Conservation (phyloP, 1,140 invertebrate genomes). For the Trichonephila clavata region DNA sequence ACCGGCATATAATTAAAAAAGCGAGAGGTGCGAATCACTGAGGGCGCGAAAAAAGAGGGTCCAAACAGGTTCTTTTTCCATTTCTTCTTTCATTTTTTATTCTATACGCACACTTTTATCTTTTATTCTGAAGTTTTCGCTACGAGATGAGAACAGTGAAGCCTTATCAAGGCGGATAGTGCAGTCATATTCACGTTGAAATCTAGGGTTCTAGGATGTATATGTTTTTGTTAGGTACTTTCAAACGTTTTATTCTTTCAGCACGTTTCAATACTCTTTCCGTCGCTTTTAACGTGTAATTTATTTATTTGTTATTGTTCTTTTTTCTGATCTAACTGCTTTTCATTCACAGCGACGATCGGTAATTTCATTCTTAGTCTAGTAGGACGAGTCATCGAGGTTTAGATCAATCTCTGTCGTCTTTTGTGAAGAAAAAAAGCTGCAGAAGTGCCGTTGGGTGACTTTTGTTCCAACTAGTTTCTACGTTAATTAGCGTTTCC, state of each 20-base stretch:
- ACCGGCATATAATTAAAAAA: conserved; percentile 75
- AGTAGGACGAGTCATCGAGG: not conserved
- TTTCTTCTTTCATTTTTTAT: conserved; percentile 33
- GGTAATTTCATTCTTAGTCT: not conserved
- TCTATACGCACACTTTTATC: conserved; percentile 24
- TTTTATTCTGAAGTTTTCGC: not conserved
- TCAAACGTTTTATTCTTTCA: conserved; percentile 38
- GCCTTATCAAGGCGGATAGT: conserved; percentile 3
- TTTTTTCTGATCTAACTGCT: conserved; percentile 29
- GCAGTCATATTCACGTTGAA: not conserved
- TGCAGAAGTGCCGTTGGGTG: not conserved
- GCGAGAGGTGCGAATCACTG: conserved; percentile 72
- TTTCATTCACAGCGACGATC: not conserved
- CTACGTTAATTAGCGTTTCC: not conserved
- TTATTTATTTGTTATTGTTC: conserved; percentile 36
- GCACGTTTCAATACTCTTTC: conserved; percentile 17
- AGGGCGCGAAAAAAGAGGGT: conserved; percentile 59
- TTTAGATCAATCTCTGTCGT: conserved; percentile 1
- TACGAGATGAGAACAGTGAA: not conserved
- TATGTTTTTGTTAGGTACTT: not conserved
- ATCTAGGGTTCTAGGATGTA: not conserved
- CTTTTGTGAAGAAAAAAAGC: not conserved
- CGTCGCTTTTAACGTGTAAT: conserved; percentile 8
- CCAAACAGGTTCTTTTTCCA: conserved; percentile 59
- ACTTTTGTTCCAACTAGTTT: conserved; percentile 9